Percentiles rank a stretch among this genome's conserved stretches.
These are phyloP conservation scores for Cerceris rybyensis DNA, from an alignment of 2,888 invertebrate species.

Conservation along the genomic window DNA sequence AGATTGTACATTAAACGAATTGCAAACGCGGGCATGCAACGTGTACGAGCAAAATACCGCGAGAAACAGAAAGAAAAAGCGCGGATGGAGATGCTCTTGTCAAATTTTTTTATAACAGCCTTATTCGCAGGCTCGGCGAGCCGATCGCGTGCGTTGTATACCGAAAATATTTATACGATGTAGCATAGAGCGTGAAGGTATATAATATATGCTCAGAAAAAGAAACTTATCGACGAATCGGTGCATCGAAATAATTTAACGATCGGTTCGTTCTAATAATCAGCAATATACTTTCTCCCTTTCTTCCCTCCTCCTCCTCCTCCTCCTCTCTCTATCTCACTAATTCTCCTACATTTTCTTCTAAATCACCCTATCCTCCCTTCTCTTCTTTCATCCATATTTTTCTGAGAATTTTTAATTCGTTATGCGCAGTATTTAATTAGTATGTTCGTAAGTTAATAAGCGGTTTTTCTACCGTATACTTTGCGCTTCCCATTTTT, in stretches of 20 bases:
- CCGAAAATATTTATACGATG: conserved; percentile 33
- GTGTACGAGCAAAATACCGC: conserved; percentile 13
- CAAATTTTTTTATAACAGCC: conserved; percentile 16
- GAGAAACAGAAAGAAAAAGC: conserved; percentile 1
- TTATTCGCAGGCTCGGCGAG: conserved; percentile 11
- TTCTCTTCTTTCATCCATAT: conserved; percentile 11
- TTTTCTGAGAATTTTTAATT: conserved; percentile 1
- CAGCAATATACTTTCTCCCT: conserved; percentile 29
- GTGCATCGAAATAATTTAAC: conserved; percentile 17
- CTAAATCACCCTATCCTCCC: background rate
- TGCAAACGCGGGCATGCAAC: conserved; percentile 19
- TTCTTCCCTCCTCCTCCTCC: conserved; percentile 2
- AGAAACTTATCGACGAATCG: conserved; percentile 29
- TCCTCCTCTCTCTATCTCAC: conserved; percentile 10
- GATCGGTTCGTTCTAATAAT: conserved; percentile 34
- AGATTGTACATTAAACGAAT: conserved; percentile 16
- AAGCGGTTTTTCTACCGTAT: conserved; percentile 1
- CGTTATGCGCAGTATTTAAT: conserved; percentile 43
- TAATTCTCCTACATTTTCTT: background rate
- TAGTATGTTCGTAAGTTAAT: background rate
- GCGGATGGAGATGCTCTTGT: conserved; percentile 4
- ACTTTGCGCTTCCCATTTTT: conserved; percentile 13
- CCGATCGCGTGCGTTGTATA: conserved; percentile 34
- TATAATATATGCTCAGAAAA: conserved; percentile 31
- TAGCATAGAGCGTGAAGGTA: conserved; percentile 28